Percentiles rank a stretch among this genome's conserved stretches.
These are phyloP conservation scores for Prionailurus viverrinus DNA, from an alignment of 2,113 vertebrate species.

Conservation along the genomic window DNA sequence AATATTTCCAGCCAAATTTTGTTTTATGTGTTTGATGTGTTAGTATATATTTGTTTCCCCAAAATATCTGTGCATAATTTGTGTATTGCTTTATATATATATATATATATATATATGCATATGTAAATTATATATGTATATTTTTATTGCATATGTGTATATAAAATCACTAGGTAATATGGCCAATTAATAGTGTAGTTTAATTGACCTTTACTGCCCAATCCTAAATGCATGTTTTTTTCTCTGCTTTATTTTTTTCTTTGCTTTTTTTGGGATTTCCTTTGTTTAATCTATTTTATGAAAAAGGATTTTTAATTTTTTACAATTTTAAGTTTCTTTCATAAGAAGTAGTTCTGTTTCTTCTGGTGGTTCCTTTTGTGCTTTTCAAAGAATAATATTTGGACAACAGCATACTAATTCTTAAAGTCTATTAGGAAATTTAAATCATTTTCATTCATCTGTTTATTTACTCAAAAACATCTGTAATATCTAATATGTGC, in stretches of 20 bases:
- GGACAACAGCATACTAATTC: neutral
- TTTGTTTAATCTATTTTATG: neutral
- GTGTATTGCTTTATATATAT: neutral
- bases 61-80: neutral
- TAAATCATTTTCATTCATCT: neutral
- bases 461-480: neutral
- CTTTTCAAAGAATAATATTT: neutral
- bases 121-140: neutral
- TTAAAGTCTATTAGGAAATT: neutral
- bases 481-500: neutral
- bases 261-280: neutral
- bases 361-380: neutral
- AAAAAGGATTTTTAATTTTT: neutral
- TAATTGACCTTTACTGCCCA: neutral
- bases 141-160: neutral
- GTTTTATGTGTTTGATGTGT: neutral
- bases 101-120: neutral
- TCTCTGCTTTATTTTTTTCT: neutral
- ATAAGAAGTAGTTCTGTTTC: neutral
- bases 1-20: neutral
- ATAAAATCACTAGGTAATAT: neutral
- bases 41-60: neutral
- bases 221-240: neutral
- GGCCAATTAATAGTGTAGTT: neutral
- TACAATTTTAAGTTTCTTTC: neutral